Conservation (phyloP, 2,113 vertebrate genomes). For the Rhodinocichla rosea region DNA sequence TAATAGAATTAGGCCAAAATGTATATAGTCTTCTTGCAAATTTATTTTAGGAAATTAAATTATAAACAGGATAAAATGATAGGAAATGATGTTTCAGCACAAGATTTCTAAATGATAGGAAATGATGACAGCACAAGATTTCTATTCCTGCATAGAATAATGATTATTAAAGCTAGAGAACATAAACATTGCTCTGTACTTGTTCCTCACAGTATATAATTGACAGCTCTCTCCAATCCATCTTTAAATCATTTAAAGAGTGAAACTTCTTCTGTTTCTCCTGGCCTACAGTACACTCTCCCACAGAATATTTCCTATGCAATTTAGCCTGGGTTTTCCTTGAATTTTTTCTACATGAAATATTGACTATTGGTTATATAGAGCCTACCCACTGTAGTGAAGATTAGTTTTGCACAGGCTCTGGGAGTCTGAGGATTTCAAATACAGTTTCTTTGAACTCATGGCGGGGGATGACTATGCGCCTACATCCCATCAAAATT, state of each 20-base stretch:
- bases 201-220: not conserved
- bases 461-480: fast-evolving
- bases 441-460: not conserved
- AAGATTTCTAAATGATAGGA: not conserved
- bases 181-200: not conserved
- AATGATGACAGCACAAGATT: not conserved
- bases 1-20: slow-evolving; percentile 35
- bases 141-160: not conserved
- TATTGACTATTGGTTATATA: not conserved
- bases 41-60: slow-evolving; percentile 26
- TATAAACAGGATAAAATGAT: slow-evolving; percentile 28
- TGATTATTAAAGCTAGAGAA: not conserved
- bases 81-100: slow-evolving; percentile 9
- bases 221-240: not conserved
- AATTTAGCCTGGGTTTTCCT: not conserved
- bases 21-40: not conserved
- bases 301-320: not conserved
- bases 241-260: not conserved
- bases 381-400: not conserved
- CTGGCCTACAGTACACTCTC: not conserved
- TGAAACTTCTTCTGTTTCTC: not conserved
- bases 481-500: not conserved
- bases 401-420: not conserved
- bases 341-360: not conserved
- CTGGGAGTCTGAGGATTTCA: not conserved